phyloP scores from a whole-genome alignment of 1,140 invertebrate genomes.

The Drosophila athabasca region DNA sequence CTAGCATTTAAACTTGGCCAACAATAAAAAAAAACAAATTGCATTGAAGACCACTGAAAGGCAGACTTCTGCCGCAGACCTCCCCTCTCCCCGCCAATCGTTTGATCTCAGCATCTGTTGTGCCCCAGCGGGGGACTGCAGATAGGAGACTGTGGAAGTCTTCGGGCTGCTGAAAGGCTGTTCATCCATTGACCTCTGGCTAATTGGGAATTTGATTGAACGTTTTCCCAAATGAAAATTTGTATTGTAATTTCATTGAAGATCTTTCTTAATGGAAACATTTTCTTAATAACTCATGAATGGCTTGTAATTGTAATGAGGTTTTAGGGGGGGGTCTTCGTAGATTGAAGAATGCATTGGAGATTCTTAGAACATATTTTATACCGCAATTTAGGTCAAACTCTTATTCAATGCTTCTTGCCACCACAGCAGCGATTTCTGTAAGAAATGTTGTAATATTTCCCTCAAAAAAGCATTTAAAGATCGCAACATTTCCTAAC shows the following conservation, averaged over 20 bases:
- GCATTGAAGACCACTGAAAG: conserved; percentile 21
- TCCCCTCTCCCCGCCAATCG: neutral
- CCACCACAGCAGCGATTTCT: too few species aligned
- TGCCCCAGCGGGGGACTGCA: conserved; percentile 40
- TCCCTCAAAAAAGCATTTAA: neutral
- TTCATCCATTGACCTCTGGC: conserved; percentile 23
- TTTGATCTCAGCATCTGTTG: conserved; percentile 30
- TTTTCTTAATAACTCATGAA: too few species aligned
- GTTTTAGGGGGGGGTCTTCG: too few species aligned
- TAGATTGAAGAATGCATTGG: too few species aligned
- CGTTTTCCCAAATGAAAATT: neutral
- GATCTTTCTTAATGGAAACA: too few species aligned
- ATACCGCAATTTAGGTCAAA: too few species aligned
- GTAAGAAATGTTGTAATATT: too few species aligned
- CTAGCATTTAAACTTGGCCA: conserved; percentile 43
- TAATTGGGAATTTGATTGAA: conserved; percentile 36
- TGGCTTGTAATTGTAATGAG: too few species aligned
- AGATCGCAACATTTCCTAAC: conserved; percentile 1
- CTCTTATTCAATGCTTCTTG: too few species aligned
- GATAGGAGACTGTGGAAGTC: conserved; percentile 14
- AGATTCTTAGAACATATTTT: too few species aligned
- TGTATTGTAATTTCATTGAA: too few species aligned
- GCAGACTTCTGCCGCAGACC: neutral
- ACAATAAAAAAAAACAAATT: conserved; percentile 34
- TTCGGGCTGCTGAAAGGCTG: conserved; percentile 27